Evolutionary conservation across 2,888 invertebrate genomes (phyloP), one percentile per base, ranked within the genome.

Genomic region (Saturnia japonica): DNA sequence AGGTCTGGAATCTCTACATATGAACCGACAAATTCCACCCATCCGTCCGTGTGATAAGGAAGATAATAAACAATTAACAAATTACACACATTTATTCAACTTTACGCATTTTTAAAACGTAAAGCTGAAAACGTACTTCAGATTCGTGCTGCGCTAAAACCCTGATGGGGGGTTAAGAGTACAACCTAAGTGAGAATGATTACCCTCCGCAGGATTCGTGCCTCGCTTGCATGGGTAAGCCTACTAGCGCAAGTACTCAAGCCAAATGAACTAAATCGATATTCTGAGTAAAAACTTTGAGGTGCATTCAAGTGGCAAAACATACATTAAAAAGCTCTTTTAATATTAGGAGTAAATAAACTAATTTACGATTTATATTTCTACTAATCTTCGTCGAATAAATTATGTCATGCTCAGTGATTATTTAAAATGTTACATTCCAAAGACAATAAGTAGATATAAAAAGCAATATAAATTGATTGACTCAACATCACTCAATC

Each of bases 141-240:
- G 74, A 76, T 76, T 74, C 74, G 73, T 74, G 72, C 70, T 75
- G 68, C 70, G 70, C 79, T 80, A 76, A 78, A 78, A 76, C 78
- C 79, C 76, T 78, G 74, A 74, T 77, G 80, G 80, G 79, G n/a
- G 76, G 78, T 75, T 72, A 77, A 69, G 73, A 81, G 79, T 76
- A 75, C 74, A 64, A 25, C 72, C 74, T 85, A 85, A 85, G 82
- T 85, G 82, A 84, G 82, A 85, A 82, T 81, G 81, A 84, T 85
- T 79, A 78, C 78, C 71, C 78, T 74, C 70, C 76, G 72, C 77
- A 76, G 70, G 68, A 75, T 28, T 67, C 14, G 67, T 73, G 81
- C 74, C 47, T 67, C 40, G 64, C 22, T 64, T 40, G 9, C 16
- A 64, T n/a, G 1, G n/a, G 40, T 9, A n/a, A 16, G n/a, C 4